These are phyloP conservation scores for Danio tinwini DNA, from an alignment of 2,797 vertebrate species.

Conservation along the genomic window DNA sequence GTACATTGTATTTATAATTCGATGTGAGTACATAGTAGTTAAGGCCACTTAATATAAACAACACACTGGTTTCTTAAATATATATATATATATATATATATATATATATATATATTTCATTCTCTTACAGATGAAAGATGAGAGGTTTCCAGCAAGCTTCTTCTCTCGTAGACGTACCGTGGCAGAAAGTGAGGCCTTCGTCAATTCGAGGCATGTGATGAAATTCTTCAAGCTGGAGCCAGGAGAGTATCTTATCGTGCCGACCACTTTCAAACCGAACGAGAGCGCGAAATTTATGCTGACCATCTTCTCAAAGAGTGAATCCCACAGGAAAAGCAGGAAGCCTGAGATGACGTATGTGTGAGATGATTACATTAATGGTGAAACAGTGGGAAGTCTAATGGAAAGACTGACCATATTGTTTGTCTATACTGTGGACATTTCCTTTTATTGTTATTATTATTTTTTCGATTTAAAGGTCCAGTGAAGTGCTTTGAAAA, in stretches of 20 bases:
- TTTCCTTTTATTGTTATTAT: no score
- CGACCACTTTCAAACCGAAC: constrained; percentile 53
- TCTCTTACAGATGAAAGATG: constrained; percentile 38
- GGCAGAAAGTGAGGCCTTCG: constrained; percentile 2
- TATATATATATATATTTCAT: background rate
- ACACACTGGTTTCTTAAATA: background rate
- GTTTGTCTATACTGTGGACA: no score
- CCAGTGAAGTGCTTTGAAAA: no score
- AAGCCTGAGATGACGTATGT: background rate
- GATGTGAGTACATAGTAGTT: no score
- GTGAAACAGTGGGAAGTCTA: background rate
- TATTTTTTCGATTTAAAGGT: no score
- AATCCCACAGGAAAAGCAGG: constrained; percentile 41
- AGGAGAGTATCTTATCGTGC: constrained; percentile 63
- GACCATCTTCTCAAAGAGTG: constrained; percentile 57
- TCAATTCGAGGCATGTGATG: constrained; percentile 51
- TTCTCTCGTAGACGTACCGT: constrained; percentile 26
- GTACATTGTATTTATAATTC: no score
- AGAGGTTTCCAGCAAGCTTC: constrained; percentile 43
- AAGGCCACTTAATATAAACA: no score
- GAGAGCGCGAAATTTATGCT: constrained; percentile 56
- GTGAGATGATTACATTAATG: constrained; percentile 4
- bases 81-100: constrained; percentile 5
- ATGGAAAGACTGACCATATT: no score
- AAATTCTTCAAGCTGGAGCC: constrained; percentile 52